Evolutionary conservation across 2,113 vertebrate species (phyloP), one percentile per base, ranked within the genome.

Genomic region (Ia io): DNA sequence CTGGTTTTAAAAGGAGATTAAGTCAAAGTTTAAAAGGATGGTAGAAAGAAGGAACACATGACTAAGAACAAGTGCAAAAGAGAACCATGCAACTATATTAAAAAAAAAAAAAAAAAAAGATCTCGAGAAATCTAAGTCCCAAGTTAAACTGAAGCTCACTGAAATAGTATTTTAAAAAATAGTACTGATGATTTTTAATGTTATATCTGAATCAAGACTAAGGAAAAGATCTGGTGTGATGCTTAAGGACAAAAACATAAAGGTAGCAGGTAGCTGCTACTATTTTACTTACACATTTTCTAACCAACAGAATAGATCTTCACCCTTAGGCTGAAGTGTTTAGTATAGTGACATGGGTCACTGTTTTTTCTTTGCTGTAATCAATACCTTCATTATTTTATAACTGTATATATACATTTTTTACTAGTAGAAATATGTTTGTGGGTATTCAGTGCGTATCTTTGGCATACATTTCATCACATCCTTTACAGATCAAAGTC

Each of bases 1-100:
- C 6, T 61, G 20, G 8, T 35, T 93, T 95, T 76, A 89, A 95
- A 84, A 87, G 91, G 37, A 90, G 28, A 77, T 71, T 28, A 86
- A 92, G 44, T 67, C 20, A 65, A 37, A 80, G 49, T 30, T 44
- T 74, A 74, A 89, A 67, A 71, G 28, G 1, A 79, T 73, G 47
- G 18, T 42, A 59, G 16, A 77, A 80, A 67, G 12, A 80, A 83
- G 25, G 32, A 83, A 69, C 4, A 37, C 22, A 25, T 37, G 25
- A 59, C 59, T 93, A 44, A 90, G 65, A 94, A 63, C 5, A 93
- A 83, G 84, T 65, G 3, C 10, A 73, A 92, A 80, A 74, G 5
- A 53, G 61, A 83, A 61, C 35, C 7, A 65, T 63, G 6, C 69
- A 91, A 70, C 40, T 83, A 83, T 74, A 18, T 73, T 37, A 12